A percentile compares a stretch with the other conserved stretches of the same genome.
Evolutionary conservation across 2,113 vertebrate genomes (phyloP).

Genomic region (Nothobranchius furzeri): DNA sequence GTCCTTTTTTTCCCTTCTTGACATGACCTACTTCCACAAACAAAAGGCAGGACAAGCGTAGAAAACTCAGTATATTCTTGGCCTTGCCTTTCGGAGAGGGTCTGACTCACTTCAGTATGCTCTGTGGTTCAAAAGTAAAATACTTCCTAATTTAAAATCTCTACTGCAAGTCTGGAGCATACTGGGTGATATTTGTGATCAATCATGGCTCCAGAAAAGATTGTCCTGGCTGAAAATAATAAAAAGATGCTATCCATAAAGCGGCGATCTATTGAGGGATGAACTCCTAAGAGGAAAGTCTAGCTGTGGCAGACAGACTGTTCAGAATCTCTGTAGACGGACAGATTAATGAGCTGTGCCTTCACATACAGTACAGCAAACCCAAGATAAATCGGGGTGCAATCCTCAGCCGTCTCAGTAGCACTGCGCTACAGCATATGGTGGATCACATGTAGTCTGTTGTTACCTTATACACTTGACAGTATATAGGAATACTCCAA

Average conservation of each 20-base stretch:
- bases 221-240: conserved; percentile 62
- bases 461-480: neutral
- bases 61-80: conserved; percentile 45
- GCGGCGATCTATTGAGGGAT: conserved; percentile 60
- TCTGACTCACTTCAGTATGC: conserved; percentile 35
- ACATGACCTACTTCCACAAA: conserved; percentile 54
- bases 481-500: conserved; percentile 2
- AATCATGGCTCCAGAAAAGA: conserved; percentile 60
- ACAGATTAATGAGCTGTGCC: conserved; percentile 53
- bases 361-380: conserved; percentile 42
- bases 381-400: conserved; percentile 39
- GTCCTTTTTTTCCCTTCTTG: conserved; percentile 20
- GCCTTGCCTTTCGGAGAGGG: conserved; percentile 39
- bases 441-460: conserved; percentile 8
- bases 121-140: conserved; percentile 47
- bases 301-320: conserved; percentile 49
- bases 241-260: conserved; percentile 67
- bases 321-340: conserved; percentile 43
- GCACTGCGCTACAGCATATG: conserved; percentile 6
- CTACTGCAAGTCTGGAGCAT: conserved; percentile 51
- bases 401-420: conserved; percentile 35
- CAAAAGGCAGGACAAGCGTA: conserved; percentile 48
- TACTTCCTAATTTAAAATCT: conserved; percentile 52
- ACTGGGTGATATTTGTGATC: conserved; percentile 69
- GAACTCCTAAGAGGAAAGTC: conserved; percentile 54